A percentile compares a stretch with the other conserved stretches of the same genome.
These are phyloP conservation scores for Aldabrachelys gigantea DNA, from an alignment of 2,113 vertebrate species.

Conservation along the genomic window DNA sequence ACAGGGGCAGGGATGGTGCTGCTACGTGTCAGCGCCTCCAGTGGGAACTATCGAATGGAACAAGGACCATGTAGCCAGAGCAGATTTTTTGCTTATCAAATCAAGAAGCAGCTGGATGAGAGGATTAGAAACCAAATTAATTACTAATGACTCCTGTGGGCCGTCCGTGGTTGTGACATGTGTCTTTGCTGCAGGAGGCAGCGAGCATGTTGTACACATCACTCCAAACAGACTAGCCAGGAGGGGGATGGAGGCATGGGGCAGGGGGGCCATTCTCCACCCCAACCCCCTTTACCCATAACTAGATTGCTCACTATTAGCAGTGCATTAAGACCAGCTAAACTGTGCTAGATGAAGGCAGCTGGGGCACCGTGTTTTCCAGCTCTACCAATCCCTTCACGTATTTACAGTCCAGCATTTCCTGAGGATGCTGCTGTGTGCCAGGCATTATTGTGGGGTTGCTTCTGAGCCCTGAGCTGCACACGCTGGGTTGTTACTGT, in stretches of 20 bases:
- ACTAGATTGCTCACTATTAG: too few relatives aligned
- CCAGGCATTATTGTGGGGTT: accelerated
- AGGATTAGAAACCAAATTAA: slow-evolving; percentile 73
- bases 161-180: not conserved
- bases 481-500: too few relatives aligned
- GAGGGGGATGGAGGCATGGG: not conserved
- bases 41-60: not conserved
- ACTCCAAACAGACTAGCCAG: not conserved
- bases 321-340: not conserved
- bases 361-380: not conserved
- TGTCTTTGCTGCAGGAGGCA: not conserved
- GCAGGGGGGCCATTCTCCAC: not conserved
- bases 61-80: slow-evolving; percentile 48
- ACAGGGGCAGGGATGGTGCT: not conserved
- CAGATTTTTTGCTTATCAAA: slow-evolving; percentile 67
- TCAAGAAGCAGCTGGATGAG: slow-evolving; percentile 70
- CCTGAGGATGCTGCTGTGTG: not conserved
- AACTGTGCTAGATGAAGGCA: not conserved
- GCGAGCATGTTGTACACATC: accelerated
- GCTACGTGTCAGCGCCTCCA: not conserved
- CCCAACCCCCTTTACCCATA: not conserved
- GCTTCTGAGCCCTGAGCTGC: too few relatives aligned
- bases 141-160: slow-evolving; percentile 60
- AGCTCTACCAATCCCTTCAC: not conserved
- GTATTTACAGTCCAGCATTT: too few relatives aligned